A percentile compares a stretch with the other conserved stretches of the same genome.
Evolutionary conservation across 2,797 vertebrate genomes (phyloP).

Genomic region (Spatula versicolor): DNA sequence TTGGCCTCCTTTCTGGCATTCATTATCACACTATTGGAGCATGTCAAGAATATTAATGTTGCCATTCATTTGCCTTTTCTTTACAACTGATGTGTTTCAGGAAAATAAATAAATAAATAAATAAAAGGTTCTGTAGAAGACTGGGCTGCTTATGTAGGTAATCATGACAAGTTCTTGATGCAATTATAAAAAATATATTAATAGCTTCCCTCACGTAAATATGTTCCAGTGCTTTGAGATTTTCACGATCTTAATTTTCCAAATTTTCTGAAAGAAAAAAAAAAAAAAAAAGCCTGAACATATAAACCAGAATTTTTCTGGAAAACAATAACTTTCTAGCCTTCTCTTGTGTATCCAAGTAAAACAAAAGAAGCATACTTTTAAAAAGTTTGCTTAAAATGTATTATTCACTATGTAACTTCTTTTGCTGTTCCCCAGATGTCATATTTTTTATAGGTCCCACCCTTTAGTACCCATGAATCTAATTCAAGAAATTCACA

Average conservation of each 20-base stretch:
- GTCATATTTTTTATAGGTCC: neutral
- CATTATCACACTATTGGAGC: slow-evolving; percentile 9
- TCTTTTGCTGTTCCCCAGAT: neutral
- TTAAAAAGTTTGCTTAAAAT: neutral
- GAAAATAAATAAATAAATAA: neutral
- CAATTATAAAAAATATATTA: neutral
- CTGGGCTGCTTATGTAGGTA: neutral
- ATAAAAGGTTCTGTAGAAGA: neutral
- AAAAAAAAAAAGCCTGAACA: neutral
- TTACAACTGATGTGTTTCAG: neutral
- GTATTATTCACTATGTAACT: neutral
- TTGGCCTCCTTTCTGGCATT: slow-evolving; percentile 35
- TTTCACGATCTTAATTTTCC: neutral
- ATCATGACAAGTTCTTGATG: neutral
- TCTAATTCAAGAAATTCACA: neutral
- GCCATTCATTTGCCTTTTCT: slow-evolving; percentile 46
- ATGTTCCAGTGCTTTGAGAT: neutral
- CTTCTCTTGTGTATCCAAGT: neutral
- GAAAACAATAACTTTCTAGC: neutral
- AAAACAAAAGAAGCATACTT: neutral
- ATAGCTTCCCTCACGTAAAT: neutral
- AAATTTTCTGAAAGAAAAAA: neutral
- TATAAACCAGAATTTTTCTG: neutral
- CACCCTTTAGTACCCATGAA: neutral
- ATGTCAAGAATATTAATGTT: slow-evolving; percentile 51